Percentiles rank a stretch among this genome's conserved stretches.
phyloP scores from a whole-genome alignment of 2,888 invertebrate genomes.

The Zygothrica quintamaculata region DNA sequence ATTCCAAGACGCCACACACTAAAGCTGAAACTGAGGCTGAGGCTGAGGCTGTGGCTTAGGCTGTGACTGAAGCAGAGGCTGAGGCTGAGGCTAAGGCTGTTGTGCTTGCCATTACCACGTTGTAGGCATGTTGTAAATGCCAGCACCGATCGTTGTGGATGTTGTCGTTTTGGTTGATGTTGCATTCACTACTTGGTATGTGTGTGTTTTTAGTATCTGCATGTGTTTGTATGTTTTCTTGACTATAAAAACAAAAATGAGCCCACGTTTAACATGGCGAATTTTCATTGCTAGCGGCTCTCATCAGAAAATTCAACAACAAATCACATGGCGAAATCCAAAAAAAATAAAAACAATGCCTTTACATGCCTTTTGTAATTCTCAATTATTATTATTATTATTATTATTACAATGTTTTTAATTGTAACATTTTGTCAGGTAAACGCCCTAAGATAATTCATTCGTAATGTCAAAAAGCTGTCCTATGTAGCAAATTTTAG shows the following conservation, averaged over 20 bases:
- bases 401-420: constrained; percentile 10
- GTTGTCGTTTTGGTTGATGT: constrained; percentile 47
- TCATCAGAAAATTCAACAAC: constrained; percentile 49
- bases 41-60: not conserved
- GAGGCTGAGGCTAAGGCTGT: constrained; percentile 26
- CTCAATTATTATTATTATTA: constrained; percentile 20
- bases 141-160: constrained; percentile 65
- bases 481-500: not conserved
- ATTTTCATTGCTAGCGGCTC: constrained; percentile 64
- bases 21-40: constrained; percentile 7
- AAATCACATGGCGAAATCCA: constrained; percentile 38
- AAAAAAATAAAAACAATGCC: no score
- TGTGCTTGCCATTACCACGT: constrained; percentile 76
- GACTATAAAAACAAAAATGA: constrained; percentile 75
- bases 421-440: constrained; percentile 28
- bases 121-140: constrained; percentile 79
- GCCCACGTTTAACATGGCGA: constrained; percentile 77
- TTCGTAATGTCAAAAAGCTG: not conserved
- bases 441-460: not conserved
- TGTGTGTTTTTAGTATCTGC: constrained; percentile 18
- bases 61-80: not conserved
- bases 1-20: constrained; percentile 69
- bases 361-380: no score
- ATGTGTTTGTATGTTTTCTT: constrained; percentile 51
- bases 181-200: not conserved